A percentile compares a stretch with the other conserved stretches of the same genome.
Conservation (phyloP, 92 coral and sea anemone species). For the Palythoa grandiflora region DNA sequence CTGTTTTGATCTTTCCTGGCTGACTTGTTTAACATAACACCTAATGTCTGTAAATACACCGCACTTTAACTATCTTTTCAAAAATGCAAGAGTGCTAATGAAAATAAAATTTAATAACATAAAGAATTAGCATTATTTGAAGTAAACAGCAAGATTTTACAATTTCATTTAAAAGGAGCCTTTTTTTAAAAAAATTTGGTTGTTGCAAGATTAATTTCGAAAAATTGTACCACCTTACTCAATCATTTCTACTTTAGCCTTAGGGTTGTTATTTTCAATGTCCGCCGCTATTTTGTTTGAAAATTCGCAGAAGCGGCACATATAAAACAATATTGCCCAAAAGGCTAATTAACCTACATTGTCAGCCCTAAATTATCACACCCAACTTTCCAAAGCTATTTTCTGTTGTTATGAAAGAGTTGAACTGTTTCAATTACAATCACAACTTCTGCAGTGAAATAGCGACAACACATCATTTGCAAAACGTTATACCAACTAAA, state of each 20-base stretch:
- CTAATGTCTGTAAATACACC: neutral
- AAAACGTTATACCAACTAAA: neutral
- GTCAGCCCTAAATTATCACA: neutral
- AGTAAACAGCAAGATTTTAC: neutral
- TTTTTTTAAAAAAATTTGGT: neutral
- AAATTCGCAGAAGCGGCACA: neutral
- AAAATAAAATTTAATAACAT: neutral
- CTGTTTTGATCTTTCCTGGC: neutral
- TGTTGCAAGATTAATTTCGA: neutral
- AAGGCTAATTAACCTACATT: constrained; percentile 7
- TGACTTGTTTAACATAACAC: neutral
- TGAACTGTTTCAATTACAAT: no score
- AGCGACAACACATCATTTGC: neutral
- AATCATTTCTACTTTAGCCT: neutral
- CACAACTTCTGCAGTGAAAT: constrained; percentile 8
- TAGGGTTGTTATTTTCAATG: neutral
- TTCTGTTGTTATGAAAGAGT: neutral
- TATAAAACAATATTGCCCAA: neutral
- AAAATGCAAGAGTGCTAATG: neutral
- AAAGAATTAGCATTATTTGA: neutral
- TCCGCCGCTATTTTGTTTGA: neutral
- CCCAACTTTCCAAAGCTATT: neutral
- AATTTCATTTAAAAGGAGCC: neutral
- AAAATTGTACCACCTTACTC: neutral
- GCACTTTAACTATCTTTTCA: neutral